Base-by-base conservation (phyloP, 2,888 invertebrate species). In the Epinotia nisella region DNA sequence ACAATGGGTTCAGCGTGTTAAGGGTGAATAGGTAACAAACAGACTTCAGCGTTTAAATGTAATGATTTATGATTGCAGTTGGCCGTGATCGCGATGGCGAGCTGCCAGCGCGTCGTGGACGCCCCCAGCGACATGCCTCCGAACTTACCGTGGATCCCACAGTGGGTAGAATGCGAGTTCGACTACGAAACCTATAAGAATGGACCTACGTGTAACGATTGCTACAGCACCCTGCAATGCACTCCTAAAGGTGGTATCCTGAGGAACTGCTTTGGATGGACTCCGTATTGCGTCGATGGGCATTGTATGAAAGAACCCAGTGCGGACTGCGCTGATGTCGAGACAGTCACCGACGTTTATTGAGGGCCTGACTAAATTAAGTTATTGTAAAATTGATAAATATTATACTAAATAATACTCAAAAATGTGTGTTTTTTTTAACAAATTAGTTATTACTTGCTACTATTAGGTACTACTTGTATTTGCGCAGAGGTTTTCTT, bases 131-230 rank as follows among this genome's bases (percentile, higher is more conserved):
- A 15, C 19, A 2, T 55, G 39, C 59, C 41, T 21, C 17, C 39
- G 2, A 51, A 72, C 55, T 11, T 66, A 21, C 56, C 61, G 1
- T 73, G 71, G 74, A 65, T 68, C 24, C 78, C 79, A 13, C 65
- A 74, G 13, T 75, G 72, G 75, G 75, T 76, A 1, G 66, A 74
- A 41, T 76, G 78, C 59, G 70, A 77, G 5, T 76, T 76, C 60
- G 70, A 69, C 15, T 60, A n/a, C 7, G 71, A 56, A 45, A 55
- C 39, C 19, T 49, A 7, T n/a, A 49, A 67, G 35, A 21, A 62
- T 11, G 74, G 75, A 0, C 75, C 76, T n/a, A 61, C 55, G 10
- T 79, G 78, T 49, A 61, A 49, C 49, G 74, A 76, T 65, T 79
- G 79, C 69, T 74, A 59, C 51, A 75, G 62, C 17, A 58, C 74